Conservation (phyloP, 2,888 invertebrate species). For the Zele albiditarsus region DNA sequence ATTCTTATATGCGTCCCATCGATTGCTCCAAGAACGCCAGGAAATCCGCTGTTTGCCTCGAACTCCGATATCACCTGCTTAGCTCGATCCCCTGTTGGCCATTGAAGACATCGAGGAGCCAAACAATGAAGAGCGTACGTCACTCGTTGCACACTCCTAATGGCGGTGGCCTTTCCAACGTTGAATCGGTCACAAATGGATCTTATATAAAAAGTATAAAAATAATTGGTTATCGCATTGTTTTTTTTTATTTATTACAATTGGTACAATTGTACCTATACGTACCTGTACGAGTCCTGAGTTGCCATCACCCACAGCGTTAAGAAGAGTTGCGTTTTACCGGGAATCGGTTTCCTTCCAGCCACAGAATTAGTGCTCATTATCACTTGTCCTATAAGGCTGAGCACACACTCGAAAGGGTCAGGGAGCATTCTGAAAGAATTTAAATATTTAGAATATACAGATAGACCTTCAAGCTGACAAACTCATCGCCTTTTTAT, state of each 20-base stretch:
- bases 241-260: too few species aligned
- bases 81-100: constrained; percentile 45
- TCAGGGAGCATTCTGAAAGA: constrained; percentile 18
- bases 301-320: not conserved
- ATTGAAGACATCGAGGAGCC: constrained; percentile 48
- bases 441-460: constrained; percentile 9
- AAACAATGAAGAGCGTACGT: constrained; percentile 40
- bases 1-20: too few species aligned
- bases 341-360: too few species aligned
- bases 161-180: constrained; percentile 50
- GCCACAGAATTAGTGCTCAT: too few species aligned
- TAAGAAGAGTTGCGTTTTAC: too few species aligned
- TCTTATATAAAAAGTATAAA: constrained; percentile 35
- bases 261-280: too few species aligned
- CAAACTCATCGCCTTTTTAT: too few species aligned
- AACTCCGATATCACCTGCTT: constrained; percentile 16
- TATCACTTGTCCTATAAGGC: constrained; percentile 1
- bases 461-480: too few species aligned
- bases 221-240: too few species aligned
- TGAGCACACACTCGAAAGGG: constrained; percentile 4
- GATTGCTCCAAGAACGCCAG: constrained; percentile 41
- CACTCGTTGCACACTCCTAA: constrained; percentile 48
- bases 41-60: constrained; percentile 20
- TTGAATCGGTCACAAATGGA: constrained; percentile 52
- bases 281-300: too few species aligned